These are phyloP conservation scores for Spisula subtruncata DNA, from an alignment of 2,888 invertebrate species.

Conservation along the genomic window DNA sequence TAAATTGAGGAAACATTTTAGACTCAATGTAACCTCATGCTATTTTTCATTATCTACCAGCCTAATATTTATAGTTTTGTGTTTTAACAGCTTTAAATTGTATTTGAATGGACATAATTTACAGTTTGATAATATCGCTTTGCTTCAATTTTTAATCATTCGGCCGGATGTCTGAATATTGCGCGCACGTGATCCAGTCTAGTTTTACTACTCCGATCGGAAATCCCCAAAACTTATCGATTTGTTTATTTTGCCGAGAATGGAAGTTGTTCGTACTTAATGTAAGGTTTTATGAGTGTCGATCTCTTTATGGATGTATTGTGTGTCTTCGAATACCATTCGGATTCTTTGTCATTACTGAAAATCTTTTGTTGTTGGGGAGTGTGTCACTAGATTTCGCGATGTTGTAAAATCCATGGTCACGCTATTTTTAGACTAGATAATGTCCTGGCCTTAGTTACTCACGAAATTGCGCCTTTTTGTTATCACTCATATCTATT, in stretches of 20 bases:
- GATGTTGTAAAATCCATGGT: neutral
- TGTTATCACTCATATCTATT: too few species aligned
- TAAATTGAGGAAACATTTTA: neutral
- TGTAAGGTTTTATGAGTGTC: neutral
- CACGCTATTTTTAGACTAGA: slow-evolving; percentile 7
- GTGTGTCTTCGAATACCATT: neutral
- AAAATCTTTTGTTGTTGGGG: neutral
- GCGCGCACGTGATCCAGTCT: neutral
- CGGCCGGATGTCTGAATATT: too few species aligned
- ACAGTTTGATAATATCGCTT: neutral
- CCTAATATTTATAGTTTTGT: too few species aligned
- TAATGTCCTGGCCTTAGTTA: slow-evolving; percentile 12
- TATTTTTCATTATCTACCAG: too few species aligned
- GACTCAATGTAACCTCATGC: too few species aligned
- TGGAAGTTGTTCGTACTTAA: neutral
- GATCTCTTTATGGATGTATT: neutral
- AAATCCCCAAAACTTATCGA: neutral
- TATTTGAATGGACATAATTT: too few species aligned
- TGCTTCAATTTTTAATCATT: neutral
- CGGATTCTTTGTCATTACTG: neutral
- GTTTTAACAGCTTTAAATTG: too few species aligned
- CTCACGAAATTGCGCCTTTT: neutral
- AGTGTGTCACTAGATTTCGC: slow-evolving; percentile 25
- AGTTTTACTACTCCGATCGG: neutral
- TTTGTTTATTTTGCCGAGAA: slow-evolving; percentile 15